A percentile compares a stretch with the other conserved stretches of the same genome.
These are phyloP conservation scores for Melanargia galathea DNA, from an alignment of 2,888 invertebrate species.

Conservation along the genomic window DNA sequence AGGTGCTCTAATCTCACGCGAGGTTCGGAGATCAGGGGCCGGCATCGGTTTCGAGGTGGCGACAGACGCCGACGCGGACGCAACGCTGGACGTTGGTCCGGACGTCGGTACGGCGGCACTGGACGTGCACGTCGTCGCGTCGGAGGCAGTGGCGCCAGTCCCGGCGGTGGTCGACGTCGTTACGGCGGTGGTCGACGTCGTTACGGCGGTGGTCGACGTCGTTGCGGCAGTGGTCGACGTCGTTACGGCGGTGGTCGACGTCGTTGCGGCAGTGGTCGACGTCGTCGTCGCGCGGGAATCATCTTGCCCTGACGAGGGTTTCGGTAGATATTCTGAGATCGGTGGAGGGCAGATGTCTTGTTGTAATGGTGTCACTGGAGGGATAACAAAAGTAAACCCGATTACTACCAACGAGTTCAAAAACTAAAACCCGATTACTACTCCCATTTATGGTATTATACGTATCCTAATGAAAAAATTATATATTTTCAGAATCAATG, in stretches of 20 bases:
- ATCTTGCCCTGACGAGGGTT: conserved; percentile 42
- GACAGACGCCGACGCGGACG: conserved; percentile 20
- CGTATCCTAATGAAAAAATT: no score
- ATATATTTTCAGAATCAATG: no score
- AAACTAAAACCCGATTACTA: not conserved
- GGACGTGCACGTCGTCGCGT: conserved; percentile 13
- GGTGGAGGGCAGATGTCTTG: conserved; percentile 10
- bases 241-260: conserved; percentile 3
- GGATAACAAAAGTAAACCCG: not conserved
- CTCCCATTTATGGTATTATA: no score
- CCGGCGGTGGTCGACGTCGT: not conserved
- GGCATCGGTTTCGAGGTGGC: conserved; percentile 37
- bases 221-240: conserved; percentile 11
- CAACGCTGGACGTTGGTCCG: conserved; percentile 39
- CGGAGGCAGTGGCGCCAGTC: not conserved
- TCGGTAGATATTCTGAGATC: conserved; percentile 31
- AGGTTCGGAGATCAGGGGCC: conserved; percentile 24
- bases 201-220: conserved; percentile 32
- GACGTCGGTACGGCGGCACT: conserved; percentile 41
- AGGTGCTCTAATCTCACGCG: conserved; percentile 34
- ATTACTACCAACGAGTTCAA: no score
- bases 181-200: conserved; percentile 43
- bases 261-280: not conserved
- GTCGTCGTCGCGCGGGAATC: conserved; percentile 1
- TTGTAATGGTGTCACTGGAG: conserved; percentile 6